A percentile compares a stretch with the other conserved stretches of the same genome.
Conservation (phyloP, 2,797 vertebrate genomes). For the Chaenodraco wilsoni region DNA sequence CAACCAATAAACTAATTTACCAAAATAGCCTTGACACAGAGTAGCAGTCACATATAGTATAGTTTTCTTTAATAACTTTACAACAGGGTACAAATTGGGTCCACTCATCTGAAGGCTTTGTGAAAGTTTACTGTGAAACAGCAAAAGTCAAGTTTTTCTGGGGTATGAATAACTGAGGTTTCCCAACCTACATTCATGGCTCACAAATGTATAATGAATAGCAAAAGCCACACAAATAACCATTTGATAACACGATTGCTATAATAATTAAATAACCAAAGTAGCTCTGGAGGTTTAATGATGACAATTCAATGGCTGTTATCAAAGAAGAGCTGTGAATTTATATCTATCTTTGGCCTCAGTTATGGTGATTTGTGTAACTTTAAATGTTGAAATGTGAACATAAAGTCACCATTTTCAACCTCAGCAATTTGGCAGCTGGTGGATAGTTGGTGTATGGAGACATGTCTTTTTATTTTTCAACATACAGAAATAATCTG, state of each 20-base stretch:
- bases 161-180: slow-evolving; percentile 40
- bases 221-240: not conserved
- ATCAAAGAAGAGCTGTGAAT: not conserved
- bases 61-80: slow-evolving; percentile 78
- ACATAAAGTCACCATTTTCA: not conserved
- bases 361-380: slow-evolving; percentile 5
- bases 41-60: slow-evolving; percentile 24
- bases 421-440: no score
- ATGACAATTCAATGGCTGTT: not conserved
- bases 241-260: not conserved
- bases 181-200: slow-evolving; percentile 40
- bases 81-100: slow-evolving; percentile 78
- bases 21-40: slow-evolving; percentile 11
- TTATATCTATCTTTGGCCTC: slow-evolving; percentile 51
- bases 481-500: slow-evolving; percentile 7
- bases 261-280: not conserved
- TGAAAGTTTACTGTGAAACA: slow-evolving; percentile 64
- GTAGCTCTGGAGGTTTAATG: not conserved
- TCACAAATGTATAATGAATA: slow-evolving; percentile 6
- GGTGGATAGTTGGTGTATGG: not conserved
- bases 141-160: slow-evolving; percentile 58
- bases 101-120: slow-evolving; percentile 72
- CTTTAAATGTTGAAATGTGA: not conserved
- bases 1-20: not conserved
- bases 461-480: not conserved